Evolutionary conservation across 1,140 invertebrate genomes (phyloP), one percentile per base, ranked within the genome.

Genomic region (Cotesia glomerata): DNA sequence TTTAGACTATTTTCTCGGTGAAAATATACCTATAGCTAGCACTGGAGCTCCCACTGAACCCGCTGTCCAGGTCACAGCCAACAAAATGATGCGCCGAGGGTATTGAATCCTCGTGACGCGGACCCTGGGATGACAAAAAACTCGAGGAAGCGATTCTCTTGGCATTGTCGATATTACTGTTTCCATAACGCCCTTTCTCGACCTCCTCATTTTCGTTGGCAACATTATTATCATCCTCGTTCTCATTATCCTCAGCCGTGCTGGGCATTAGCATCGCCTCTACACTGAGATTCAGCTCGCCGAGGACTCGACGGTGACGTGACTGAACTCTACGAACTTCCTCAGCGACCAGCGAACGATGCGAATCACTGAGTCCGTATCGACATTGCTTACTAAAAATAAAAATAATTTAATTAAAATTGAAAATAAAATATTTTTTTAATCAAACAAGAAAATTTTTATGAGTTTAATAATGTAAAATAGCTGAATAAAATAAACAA

Each of bases 211-310:
- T 80, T 56, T 88, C 84, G 65, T 86, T 61, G 18, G n/a, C 61
- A 16, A n/a, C 14, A 26, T 65, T 83, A 75, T 86, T 86, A 45
- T 86, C 77, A 58, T 86, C 85, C 3, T 85, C 84, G 61, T 87
- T 84, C 63, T 84, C 85, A 67, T 84, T 85, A 35, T 81, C 83
- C 61, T 85, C 86, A 51, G 75, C 79, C 75, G 86, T 84, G 56
- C 87, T 89, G 11, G 93, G 94, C 93, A 95, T 95, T 65, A 95
- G 85, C 94, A 96, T 95, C 56, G 93, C 93, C 86, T 96, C 95
- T 36, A 95, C 92, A 75, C 94, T 94, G 39, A 96, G 88, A 88
- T 96, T 96, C 51, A 96, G 86, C 82, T 96, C 93, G 39, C 94
- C 94, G 64, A 96, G 89, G 69, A 95, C 93, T 78, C 93, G 89